These are phyloP conservation scores for Setophaga petechia DNA, from an alignment of 2,113 vertebrate species.

Conservation along the genomic window DNA sequence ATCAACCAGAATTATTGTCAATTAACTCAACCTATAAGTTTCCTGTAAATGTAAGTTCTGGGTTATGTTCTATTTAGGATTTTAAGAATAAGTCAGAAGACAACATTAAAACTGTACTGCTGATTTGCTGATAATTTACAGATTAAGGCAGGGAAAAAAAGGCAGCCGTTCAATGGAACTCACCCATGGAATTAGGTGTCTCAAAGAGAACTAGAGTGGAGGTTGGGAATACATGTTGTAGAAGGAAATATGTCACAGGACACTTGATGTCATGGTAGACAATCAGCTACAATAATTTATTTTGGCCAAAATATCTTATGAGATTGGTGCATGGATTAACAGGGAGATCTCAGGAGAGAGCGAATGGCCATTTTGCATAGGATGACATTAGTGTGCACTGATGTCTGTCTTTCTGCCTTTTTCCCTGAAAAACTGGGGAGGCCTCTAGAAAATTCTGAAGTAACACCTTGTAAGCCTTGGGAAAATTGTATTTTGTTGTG, in stretches of 20 bases:
- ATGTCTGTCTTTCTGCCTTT: background rate
- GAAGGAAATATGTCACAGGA: background rate
- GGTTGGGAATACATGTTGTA: background rate
- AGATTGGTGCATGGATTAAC: background rate
- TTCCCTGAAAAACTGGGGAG: background rate
- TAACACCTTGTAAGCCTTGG: background rate
- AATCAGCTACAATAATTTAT: background rate
- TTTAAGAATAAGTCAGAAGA: background rate
- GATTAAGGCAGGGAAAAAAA: background rate
- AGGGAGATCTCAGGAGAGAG: background rate
- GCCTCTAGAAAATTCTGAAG: background rate
- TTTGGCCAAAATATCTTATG: background rate
- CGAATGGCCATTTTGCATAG: background rate
- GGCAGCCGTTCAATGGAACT: background rate
- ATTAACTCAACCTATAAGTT: background rate
- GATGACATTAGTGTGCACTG: background rate
- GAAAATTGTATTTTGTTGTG: background rate
- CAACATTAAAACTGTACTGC: background rate
- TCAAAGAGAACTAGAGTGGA: background rate
- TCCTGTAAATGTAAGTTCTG: background rate
- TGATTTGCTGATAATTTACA: background rate
- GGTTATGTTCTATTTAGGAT: background rate
- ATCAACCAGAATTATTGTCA: background rate
- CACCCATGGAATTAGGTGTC: background rate
- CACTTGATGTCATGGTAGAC: background rate